phyloP scores from a whole-genome alignment of 2,888 invertebrate genomes.

The Drosophila peninsularis region DNA sequence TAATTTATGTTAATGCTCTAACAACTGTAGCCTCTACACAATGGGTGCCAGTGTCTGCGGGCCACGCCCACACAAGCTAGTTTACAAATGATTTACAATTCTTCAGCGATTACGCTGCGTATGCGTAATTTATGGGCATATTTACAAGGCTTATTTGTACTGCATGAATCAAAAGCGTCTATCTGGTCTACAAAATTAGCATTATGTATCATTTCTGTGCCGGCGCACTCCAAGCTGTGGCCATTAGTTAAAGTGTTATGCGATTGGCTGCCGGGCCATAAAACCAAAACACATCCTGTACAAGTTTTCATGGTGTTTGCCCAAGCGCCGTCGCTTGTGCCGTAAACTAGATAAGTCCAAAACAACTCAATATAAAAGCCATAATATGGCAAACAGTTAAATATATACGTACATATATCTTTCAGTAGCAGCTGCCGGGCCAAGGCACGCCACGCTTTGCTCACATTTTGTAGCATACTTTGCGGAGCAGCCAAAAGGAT shows the following conservation, averaged over 20 bases:
- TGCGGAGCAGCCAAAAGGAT: constrained; percentile 49
- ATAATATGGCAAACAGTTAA: constrained; percentile 78
- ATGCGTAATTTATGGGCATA: constrained; percentile 73
- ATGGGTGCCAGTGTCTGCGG: not conserved
- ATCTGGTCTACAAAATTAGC: constrained; percentile 46
- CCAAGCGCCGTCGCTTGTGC: constrained; percentile 46
- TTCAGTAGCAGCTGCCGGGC: not conserved
- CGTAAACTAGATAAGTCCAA: constrained; percentile 80
- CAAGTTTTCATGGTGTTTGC: constrained; percentile 59
- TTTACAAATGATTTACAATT: constrained; percentile 79
- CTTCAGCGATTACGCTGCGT: constrained; percentile 48
- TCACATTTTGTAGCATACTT: constrained; percentile 49
- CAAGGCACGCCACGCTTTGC: constrained; percentile 15
- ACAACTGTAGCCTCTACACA: constrained; percentile 45
- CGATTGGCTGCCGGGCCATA: constrained; percentile 56
- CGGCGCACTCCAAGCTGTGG: constrained; percentile 1
- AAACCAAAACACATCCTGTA: constrained; percentile 37
- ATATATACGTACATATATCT: constrained; percentile 45
- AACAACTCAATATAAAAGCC: constrained; percentile 81
- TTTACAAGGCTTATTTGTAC: constrained; percentile 61
- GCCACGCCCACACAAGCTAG: constrained; percentile 42
- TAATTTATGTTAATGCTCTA: constrained; percentile 79
- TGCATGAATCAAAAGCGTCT: constrained; percentile 54
- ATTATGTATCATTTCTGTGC: constrained; percentile 45
- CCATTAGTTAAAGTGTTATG: constrained; percentile 43